Evolutionary conservation across 2,113 vertebrate species (phyloP), one percentile per base, ranked within the genome.

Genomic region (Osmerus mordax): DNA sequence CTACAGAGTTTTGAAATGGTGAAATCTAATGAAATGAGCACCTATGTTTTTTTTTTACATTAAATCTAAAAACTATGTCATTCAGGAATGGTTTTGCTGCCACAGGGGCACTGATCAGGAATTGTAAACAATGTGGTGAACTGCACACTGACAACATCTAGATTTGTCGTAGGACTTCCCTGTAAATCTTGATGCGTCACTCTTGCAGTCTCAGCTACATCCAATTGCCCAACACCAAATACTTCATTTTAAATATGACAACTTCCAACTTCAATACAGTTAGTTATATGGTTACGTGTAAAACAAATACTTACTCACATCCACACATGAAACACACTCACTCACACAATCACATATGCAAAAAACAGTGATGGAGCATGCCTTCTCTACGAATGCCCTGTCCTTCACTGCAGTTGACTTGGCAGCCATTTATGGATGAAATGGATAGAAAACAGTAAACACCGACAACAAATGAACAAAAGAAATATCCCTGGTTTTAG

Each of bases 1-100:
- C 95, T 97, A 97, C 95, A 92, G 94, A 95, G 94, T 95, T 93
- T 95, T 94, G 93, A 93, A 95, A 95, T 94, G 93, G 92, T 95
- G 95, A 94, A 94, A 91, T 92, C 84, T 95, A 96, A 95, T 92
- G 94, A 92, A 92, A 95, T 93, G 93, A 96, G 95, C 95, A 97
- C 92, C 95, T 95, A 94, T 95, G 90, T 29, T 81, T 81, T 85
- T 47, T 47, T 47, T 47, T 47, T 47, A 47, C 72, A 72, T 83
- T 86, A 76, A 74, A 79, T 79, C 76, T 83, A 87, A 90, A 81
- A 85, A 81, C 84, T 87, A 89, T 73, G 75, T 88, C 70, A 80
- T 82, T 82, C 75, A 84, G 84, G 83, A 88, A 86, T 83, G 80
- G 77, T 23, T 47, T 81, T 58, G 87, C 86, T 87, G 87, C 83